phyloP scores from a whole-genome alignment of 2,797 vertebrate species.

The Falco novaeseelandiae region DNA sequence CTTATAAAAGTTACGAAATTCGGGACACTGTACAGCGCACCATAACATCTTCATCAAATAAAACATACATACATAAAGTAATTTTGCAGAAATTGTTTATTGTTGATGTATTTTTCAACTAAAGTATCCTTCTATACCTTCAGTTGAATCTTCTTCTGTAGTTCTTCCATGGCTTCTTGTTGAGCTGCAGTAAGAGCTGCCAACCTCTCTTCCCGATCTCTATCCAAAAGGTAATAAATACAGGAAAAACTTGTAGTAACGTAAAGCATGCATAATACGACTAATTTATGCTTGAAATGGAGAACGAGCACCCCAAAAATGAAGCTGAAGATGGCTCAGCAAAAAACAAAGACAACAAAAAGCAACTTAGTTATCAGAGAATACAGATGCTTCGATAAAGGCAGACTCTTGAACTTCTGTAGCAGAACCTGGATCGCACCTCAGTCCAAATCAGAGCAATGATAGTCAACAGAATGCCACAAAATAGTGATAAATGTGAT shows the following conservation, averaged over 20 bases:
- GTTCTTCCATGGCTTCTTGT: slow-evolving; percentile 97
- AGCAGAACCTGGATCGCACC: background rate
- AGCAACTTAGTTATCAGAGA: background rate
- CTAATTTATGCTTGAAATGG: background rate
- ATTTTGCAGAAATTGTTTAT: background rate
- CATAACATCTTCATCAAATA: background rate
- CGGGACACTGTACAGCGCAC: background rate
- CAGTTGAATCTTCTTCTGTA: slow-evolving; percentile 99
- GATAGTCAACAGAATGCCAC: accelerated
- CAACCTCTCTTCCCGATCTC: slow-evolving; percentile 94
- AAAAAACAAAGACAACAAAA: background rate
- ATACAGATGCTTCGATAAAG: background rate
- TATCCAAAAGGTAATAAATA: slow-evolving; percentile 46
- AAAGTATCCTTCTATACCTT: slow-evolving; percentile 80
- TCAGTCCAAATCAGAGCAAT: background rate
- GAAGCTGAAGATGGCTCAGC: background rate
- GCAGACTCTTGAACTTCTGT: background rate
- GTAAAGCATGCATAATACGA: background rate
- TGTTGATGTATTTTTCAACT: background rate
- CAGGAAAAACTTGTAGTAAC: background rate
- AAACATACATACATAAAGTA: background rate
- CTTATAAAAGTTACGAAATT: background rate
- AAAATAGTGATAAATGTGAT: background rate
- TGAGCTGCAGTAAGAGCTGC: slow-evolving; percentile 97
- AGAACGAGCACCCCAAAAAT: background rate